Conservation (phyloP, 2,797 vertebrate genomes). For the Propithecus deckenii region DNA sequence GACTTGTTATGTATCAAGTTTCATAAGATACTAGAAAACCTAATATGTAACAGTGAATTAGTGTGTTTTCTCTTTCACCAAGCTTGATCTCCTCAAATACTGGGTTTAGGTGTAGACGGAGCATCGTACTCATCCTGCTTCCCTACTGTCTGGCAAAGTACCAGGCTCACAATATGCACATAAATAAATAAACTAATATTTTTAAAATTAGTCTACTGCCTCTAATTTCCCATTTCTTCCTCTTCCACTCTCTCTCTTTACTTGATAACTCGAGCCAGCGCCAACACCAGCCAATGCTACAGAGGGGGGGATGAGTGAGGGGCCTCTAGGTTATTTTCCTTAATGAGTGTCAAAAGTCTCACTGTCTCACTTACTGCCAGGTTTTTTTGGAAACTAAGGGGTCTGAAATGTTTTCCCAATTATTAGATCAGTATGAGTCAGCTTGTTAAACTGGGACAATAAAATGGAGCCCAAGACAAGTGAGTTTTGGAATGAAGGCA, state of each 20-base stretch:
- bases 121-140: neutral
- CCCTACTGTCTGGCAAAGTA: neutral
- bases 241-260: neutral
- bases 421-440: neutral
- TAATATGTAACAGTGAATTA: neutral
- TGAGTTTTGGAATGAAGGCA: neutral
- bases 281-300: neutral
- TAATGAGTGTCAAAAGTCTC: neutral
- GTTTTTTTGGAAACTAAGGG: neutral
- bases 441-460: neutral
- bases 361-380: neutral
- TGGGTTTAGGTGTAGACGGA: neutral
- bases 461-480: neutral
- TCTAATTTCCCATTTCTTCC: neutral
- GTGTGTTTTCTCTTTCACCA: neutral
- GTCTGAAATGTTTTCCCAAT: neutral
- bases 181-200: neutral
- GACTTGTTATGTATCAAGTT: neutral
- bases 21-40: conserved; percentile 15
- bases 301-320: neutral
- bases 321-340: neutral
- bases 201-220: neutral
- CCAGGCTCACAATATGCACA: neutral
- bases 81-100: neutral
- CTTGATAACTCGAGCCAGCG: neutral